Conservation (phyloP, 2,888 invertebrate species). For the Phengaris arion region DNA sequence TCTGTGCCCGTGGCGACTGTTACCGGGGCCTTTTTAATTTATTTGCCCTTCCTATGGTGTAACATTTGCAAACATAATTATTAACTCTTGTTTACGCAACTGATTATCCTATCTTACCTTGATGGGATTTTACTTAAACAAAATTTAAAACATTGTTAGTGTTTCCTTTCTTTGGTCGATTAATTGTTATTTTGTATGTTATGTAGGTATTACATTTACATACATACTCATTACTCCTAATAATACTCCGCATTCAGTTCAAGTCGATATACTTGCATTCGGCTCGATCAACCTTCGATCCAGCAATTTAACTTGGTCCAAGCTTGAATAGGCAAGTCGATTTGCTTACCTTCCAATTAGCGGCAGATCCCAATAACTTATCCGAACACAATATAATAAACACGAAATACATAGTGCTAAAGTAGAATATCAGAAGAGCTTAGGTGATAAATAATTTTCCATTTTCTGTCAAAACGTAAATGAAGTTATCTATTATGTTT, state of each 20-base stretch:
- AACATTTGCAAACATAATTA: background rate
- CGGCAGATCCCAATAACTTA: background rate
- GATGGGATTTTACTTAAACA: constrained; percentile 7
- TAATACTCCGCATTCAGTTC: no score
- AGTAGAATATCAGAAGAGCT: background rate
- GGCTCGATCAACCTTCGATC: background rate
- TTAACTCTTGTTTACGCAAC: background rate
- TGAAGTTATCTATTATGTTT: constrained; percentile 1
- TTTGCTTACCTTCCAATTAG: background rate
- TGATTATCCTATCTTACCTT: background rate
- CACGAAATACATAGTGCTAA: background rate
- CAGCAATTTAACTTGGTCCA: background rate
- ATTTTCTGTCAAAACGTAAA: constrained; percentile 2
- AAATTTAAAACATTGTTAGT: background rate
- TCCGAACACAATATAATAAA: background rate
- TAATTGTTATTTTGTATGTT: background rate
- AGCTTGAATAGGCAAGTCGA: background rate
- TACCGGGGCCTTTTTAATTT: background rate
- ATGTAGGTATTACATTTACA: background rate
- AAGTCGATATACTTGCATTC: background rate
- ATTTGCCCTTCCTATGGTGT: background rate
- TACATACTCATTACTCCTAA: background rate
- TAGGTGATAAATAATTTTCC: background rate
- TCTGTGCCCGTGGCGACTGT: background rate
- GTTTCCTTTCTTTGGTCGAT: background rate